Base-by-base conservation (phyloP, 2,797 vertebrate species). In the Pangasius krempfi region DNA sequence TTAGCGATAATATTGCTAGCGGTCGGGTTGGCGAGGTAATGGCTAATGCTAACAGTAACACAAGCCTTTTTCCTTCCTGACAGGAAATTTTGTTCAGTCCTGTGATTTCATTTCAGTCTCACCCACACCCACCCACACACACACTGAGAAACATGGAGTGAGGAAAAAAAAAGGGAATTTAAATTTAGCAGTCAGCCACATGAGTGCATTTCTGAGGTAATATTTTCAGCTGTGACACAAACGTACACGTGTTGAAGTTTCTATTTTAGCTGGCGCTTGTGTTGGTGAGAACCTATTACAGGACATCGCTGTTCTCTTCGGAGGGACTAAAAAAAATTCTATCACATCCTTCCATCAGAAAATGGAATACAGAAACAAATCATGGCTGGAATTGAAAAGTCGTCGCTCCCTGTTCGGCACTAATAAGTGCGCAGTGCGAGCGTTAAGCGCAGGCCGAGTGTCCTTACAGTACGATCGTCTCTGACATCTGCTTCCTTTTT, bases 351-450 rank as follows among this genome's bases (percentile, higher is more conserved):
- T 97, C 95, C 96, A 95, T 96, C 92, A 88, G 94, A 93, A 96
- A 97, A 97, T 98, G 97, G 96, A 98, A 99, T 99, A 99, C 97
- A 97, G 98, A 98, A 99, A 99, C 98, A 99, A 99, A 99, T 99
- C 98, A 98, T 98, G 97, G 96, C 97, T 94, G 97, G 97, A 99
- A 99, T 99, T 99, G 98, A 98, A 99, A 99, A 99, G 98, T 98
- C 98, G 98, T 97, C 96, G 95, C 54, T 86, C 96, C 97, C 98
- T 98, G 98, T 99, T 98, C 97, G 95, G 93, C 97, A 97, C 98
- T 98, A 98, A 99, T 99, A 98, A 99, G 98, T 97, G 95, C 95
- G 97, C 98, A 97, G 97, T 97, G 97, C 97, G 96, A 98, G 97
- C 66, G 97, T 96, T 98, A 98, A 98, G 97, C 97, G 96, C 96